Evolutionary conservation across 2,797 vertebrate species (phyloP), one percentile per base, ranked within the genome.

Genomic region (Falco rusticolus): DNA sequence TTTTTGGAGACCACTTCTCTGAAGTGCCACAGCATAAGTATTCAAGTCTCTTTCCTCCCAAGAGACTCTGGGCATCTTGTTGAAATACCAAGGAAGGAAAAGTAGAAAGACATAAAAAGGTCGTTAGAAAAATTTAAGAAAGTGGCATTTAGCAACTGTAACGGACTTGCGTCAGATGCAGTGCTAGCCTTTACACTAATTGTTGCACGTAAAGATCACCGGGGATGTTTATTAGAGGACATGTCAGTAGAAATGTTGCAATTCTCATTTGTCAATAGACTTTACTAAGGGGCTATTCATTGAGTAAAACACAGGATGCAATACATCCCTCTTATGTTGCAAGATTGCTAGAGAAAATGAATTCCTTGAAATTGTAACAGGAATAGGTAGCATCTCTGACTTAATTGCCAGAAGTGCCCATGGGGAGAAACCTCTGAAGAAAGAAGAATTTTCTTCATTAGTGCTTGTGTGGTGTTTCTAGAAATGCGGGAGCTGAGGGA

Each of bases 51-150:
- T 89, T 76, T 74, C 61, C 77, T 97, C 97, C 95, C 94, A 33
- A 41, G 97, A 93, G 89, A 87, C 90, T 92, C 71, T 33, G 82
- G 87, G 81, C 33, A 93, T 95, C 91, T 74, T 71, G 66, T 89
- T 87, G 97, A 98, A 98, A 98, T 98, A 98, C 94, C 96, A 97
- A 95, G 70, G 84, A 92, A 65, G 78, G 77, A 84, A 82, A 87
- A 79, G 71, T 22, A 89, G 72, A 94, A 94, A 95, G 91, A 90
- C 72, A 93, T 93, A 68, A 79, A 97, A 98, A 98, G 97, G 97
- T 97, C 69, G 47, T 95, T 97, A 93, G 94, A 95, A 95, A 96
- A 92, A 87, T 70, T 76, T 7, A 78, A 93, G 96, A 83, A 97
- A 96, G 89, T 97, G 98, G 94, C 97, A 97, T 98, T 98, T 97